Evolutionary conservation across 2,113 vertebrate species (phyloP), one percentile per base, ranked within the genome.

Genomic region (Zonotrichia leucophrys): DNA sequence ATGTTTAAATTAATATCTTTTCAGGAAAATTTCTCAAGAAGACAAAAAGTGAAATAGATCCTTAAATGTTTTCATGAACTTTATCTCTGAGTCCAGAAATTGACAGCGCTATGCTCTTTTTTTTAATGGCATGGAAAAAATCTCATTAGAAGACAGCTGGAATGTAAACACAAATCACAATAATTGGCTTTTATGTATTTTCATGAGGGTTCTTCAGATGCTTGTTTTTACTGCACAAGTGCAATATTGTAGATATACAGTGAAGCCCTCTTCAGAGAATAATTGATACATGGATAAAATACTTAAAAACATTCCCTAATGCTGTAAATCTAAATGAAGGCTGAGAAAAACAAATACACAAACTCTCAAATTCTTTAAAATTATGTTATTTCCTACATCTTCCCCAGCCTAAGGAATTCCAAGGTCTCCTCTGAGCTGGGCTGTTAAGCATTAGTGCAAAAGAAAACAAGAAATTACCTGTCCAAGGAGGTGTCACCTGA

Each of bases 191-290:
- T 94, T 90, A 92, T 17, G 7, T 96, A 69, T 96, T 95, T 96
- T 93, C 96, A 95, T 92, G 90, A 97, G 94, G 68, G 83, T 96
- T 96, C 90, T 96, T 96, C 92, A 97, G 92, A 88, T 67, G 76
- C 82, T 95, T 96, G 76, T 83, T 94, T 96, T 94, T 93, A 60
- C 85, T 92, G 83, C 93, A 90, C 52, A 78, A 96, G 93, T 89
- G 85, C 73, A 92, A 87, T 95, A 88, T 64, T 90, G 67, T 78
- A 88, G 64, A 88, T 86, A 90, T 44, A 93, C 72, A 83, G 92
- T 83, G 92, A 87, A 95, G 85, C 60, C 79, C 92, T 93, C 93
- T 94, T 96, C 79, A 96, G 85, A 90, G 79, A 93, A 92, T 88
- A 96, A 92, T 87, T 91, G 82, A 96, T 92, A 83, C 56, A 72